Conservation (phyloP, 30 jellyfish, hydroid and myxozoan genomes). For the Phacellophora camtschatica region DNA sequence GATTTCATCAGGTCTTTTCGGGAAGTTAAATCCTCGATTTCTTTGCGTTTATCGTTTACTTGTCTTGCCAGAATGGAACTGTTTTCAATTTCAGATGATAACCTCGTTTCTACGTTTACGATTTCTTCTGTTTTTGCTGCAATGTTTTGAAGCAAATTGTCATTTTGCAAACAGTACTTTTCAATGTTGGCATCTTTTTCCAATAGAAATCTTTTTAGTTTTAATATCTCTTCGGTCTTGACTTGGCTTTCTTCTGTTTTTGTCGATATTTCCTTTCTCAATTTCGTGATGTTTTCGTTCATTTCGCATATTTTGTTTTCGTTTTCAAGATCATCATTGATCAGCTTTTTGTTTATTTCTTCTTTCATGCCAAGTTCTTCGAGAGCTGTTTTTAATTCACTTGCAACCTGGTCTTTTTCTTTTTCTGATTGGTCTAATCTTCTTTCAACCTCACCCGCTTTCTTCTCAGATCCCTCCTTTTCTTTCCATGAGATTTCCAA, state of each 20-base stretch:
- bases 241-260: background rate
- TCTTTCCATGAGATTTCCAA: conserved; percentile 45
- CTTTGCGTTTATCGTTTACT: background rate
- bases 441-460: too few species aligned
- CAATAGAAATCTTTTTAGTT: background rate
- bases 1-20: background rate
- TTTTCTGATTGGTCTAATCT: background rate
- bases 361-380: background rate
- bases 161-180: background rate
- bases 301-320: background rate
- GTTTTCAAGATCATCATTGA: background rate
- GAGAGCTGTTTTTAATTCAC: background rate
- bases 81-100: background rate
- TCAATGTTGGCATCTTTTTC: background rate
- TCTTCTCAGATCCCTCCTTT: conserved; percentile 1
- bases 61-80: background rate
- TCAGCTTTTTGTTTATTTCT: background rate
- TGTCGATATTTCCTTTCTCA: background rate
- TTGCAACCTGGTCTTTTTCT: background rate
- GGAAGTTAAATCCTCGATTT: background rate
- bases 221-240: background rate
- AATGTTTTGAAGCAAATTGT: conserved; percentile 2
- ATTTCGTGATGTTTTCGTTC: background rate
- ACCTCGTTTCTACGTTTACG: background rate
- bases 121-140: background rate